Evolutionary conservation across 2,888 invertebrate genomes (phyloP), one percentile per base, ranked within the genome.

Genomic region (Latrodectus elegans): DNA sequence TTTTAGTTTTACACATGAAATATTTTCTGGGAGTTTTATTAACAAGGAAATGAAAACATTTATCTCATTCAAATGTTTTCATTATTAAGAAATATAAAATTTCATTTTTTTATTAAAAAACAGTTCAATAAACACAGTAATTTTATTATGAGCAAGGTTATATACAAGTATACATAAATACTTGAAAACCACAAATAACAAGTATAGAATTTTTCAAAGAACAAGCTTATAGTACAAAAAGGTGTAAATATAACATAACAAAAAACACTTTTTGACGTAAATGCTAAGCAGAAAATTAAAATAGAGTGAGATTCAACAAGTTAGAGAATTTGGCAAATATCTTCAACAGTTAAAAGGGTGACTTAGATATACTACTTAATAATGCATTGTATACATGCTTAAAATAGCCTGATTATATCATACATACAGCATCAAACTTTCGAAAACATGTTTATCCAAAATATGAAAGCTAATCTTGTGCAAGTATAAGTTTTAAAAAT

Each of bases 381-480:
- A 81, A 38, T 60, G n/a, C 60, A 60, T 14, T 53, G 73, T 81
- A 73, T 67, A 82, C 55, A 60, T 49, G 60, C 22, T 82, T 75
- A 74, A 86, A 81, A 80, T 76, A 74, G 64, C 72, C 79, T 70
- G 55, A 80, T 72, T 81, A 81, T 86, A 77, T 86, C 68, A 86
- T 81, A 67, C 84, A 77, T 68, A 80, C 71, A 85, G 76, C 73
- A 71, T 79, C 55, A 64, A 85, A 79, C 76, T 81, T 86, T 81
- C 75, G 85, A 76, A 86, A 87, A 88, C 55, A 67, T 77, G 77
- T 67, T 82, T 88, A 88, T 88, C 82, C 64, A 88, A 88, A 88
- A 88, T 88, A 88, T 82, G 64, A 75, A 83, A 70, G 82, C 87
- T 88, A 88, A 83, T 88, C 78, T 88, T 74, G 83, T 78, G 87